Evolutionary conservation across 2,888 invertebrate genomes (phyloP).

Genomic region (Ephialtes manifestator): DNA sequence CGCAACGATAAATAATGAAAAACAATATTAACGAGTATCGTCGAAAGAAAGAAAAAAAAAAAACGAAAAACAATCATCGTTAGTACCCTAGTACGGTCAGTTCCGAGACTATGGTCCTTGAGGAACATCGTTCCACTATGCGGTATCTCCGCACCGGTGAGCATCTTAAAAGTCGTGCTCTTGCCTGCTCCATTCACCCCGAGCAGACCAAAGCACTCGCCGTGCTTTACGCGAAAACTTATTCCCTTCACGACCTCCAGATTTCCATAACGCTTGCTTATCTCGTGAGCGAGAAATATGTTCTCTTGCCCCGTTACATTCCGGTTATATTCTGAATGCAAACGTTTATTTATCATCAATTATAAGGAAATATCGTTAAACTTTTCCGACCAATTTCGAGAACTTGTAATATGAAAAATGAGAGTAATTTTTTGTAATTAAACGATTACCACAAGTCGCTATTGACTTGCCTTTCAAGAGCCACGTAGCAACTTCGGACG

Average conservation of each 20-base stretch:
- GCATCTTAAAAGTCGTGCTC: conserved; percentile 95
- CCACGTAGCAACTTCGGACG: conserved; percentile 76
- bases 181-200: conserved; percentile 96
- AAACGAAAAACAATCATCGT: too few species aligned
- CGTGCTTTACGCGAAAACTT: conserved; percentile 89
- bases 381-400: too few species aligned
- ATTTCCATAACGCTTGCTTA: conserved; percentile 92
- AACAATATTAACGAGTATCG: too few species aligned
- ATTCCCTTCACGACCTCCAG: conserved; percentile 93
- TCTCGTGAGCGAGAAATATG: conserved; percentile 88
- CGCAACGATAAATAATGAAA: too few species aligned
- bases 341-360: background rate
- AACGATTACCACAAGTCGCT: too few species aligned
- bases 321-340: background rate
- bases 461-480: conserved; percentile 48
- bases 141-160: conserved; percentile 92
- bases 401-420: too few species aligned
- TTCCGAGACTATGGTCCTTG: conserved; percentile 74
- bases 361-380: too few species aligned
- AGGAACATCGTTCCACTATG: conserved; percentile 80
- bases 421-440: too few species aligned
- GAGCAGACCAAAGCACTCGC: conserved; percentile 93
- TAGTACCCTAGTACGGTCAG: conserved; percentile 76
- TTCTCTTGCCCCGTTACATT: conserved; percentile 68
- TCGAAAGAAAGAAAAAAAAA: too few species aligned